Percentiles rank a stretch among this genome's conserved stretches.
Conservation (phyloP, 2,888 invertebrate species). For the Acrocyrtus sp. region DNA sequence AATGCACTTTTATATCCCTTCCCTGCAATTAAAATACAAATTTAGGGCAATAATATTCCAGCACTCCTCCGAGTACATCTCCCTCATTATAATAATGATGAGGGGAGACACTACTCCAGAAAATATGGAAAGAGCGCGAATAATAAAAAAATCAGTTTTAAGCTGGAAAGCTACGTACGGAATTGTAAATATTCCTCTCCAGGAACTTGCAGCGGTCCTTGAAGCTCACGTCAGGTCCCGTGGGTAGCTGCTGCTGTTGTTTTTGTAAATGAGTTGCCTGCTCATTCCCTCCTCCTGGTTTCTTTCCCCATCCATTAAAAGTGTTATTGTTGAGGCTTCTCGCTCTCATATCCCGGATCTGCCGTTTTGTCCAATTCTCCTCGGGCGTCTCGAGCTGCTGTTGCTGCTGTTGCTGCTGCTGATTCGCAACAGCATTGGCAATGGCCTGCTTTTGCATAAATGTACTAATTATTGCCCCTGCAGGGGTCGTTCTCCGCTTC, state of each 20-base stretch:
- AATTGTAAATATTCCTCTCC: conserved; percentile 54
- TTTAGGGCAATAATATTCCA: too few species aligned
- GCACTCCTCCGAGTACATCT: not conserved
- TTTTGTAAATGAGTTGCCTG: conserved; percentile 16
- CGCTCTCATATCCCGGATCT: conserved; percentile 45
- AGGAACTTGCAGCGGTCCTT: conserved; percentile 50
- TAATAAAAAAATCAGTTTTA: too few species aligned
- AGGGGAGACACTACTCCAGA: not conserved
- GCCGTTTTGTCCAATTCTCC: conserved; percentile 43
- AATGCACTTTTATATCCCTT: conserved; percentile 49
- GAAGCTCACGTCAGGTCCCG: conserved; percentile 47
- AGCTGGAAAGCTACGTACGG: conserved; percentile 29
- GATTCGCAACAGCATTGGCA: not conserved
- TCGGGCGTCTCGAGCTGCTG: not conserved
- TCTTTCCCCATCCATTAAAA: conserved; percentile 39
- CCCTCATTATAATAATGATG: not conserved
- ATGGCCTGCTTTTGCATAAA: conserved; percentile 46
- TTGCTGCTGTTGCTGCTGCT: not conserved
- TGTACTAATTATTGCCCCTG: conserved; percentile 51
- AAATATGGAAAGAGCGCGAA: not conserved
- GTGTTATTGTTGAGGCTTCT: conserved; percentile 35
- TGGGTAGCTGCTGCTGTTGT: conserved; percentile 6
- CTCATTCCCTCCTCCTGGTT: conserved; percentile 8
- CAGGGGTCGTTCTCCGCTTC: conserved; percentile 47
- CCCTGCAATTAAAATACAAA: conserved; percentile 32